Percentiles rank a stretch among this genome's conserved stretches.
phyloP scores from a whole-genome alignment of 2,797 vertebrate genomes.

The Heterohyrax brucei region DNA sequence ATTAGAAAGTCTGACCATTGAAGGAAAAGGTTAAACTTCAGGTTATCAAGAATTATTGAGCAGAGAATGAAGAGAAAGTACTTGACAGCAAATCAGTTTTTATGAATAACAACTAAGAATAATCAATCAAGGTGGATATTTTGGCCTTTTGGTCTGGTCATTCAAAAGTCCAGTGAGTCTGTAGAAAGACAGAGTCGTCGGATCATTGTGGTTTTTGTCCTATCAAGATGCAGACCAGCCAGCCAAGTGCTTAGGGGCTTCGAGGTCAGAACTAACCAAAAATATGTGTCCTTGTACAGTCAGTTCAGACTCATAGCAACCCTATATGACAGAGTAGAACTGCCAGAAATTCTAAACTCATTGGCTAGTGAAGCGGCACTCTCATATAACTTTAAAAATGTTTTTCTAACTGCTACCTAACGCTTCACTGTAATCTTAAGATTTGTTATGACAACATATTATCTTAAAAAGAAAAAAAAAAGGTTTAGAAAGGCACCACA shows the following conservation, averaged over 20 bases:
- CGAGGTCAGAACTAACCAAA: not conserved
- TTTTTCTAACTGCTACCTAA: constrained; percentile 50
- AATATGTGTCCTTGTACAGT: too few species aligned
- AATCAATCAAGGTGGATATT: not conserved
- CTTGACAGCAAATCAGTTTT: constrained; percentile 34
- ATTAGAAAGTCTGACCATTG: not conserved
- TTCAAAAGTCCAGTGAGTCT: constrained; percentile 10
- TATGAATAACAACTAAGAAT: not conserved
- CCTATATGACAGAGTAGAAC: too few species aligned
- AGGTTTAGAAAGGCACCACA: constrained; percentile 41
- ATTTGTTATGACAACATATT: not conserved
- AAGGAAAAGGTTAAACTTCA: not conserved
- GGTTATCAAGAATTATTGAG: constrained; percentile 13
- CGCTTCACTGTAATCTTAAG: constrained; percentile 45
- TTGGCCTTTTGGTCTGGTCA: constrained; percentile 11
- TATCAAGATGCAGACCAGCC: not conserved
- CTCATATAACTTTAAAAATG: not conserved
- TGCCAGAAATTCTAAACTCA: not conserved
- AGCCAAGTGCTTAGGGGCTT: not conserved
- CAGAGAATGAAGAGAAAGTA: constrained; percentile 15
- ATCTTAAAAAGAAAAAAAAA: constrained; percentile 49
- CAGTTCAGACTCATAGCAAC: too few species aligned
- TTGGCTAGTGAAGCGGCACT: not conserved
- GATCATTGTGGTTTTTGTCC: not conserved
- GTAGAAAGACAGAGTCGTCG: not conserved